Percentiles rank a stretch among this genome's conserved stretches.
These are phyloP conservation scores for Meiosimyza decipiens DNA, from an alignment of 2,888 invertebrate species.

Conservation along the genomic window DNA sequence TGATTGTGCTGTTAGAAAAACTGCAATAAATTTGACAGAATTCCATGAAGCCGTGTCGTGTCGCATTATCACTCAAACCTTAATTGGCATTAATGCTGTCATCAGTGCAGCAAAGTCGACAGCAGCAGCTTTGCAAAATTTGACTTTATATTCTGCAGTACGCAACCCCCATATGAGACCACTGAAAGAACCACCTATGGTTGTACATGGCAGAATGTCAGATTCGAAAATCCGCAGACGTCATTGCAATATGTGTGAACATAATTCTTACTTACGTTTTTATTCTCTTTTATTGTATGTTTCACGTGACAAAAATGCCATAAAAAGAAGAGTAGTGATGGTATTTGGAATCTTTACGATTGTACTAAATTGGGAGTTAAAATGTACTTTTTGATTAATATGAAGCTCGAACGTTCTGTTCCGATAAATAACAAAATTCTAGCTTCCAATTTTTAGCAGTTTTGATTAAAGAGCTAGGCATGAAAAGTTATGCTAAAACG, in stretches of 20 bases:
- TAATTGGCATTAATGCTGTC: slow-evolving; percentile 21
- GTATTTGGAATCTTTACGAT: no score
- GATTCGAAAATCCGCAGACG: slow-evolving; percentile 22
- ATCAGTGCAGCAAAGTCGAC: background rate
- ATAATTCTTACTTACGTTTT: slow-evolving; percentile 30
- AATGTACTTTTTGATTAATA: no score
- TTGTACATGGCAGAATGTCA: background rate
- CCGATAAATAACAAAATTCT: no score
- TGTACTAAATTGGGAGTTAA: no score
- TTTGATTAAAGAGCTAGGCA: background rate
- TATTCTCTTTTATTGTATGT: slow-evolving; percentile 18
- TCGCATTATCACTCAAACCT: slow-evolving; percentile 23
- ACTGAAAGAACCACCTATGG: background rate
- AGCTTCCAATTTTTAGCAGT: no score
- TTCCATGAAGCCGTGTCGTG: slow-evolving; percentile 4
- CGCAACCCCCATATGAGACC: background rate
- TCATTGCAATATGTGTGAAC: slow-evolving; percentile 28
- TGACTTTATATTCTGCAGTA: background rate
- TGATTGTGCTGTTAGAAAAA: background rate
- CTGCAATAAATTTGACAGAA: slow-evolving; percentile 29
- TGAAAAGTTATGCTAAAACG: no score
- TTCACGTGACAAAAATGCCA: slow-evolving; percentile 17
- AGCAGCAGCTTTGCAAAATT: background rate
- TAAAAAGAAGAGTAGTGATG: no score
- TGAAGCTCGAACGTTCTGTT: no score